These are phyloP conservation scores for Oxyteleia sp. DNA, from an alignment of 2,888 invertebrate species.

Conservation along the genomic window DNA sequence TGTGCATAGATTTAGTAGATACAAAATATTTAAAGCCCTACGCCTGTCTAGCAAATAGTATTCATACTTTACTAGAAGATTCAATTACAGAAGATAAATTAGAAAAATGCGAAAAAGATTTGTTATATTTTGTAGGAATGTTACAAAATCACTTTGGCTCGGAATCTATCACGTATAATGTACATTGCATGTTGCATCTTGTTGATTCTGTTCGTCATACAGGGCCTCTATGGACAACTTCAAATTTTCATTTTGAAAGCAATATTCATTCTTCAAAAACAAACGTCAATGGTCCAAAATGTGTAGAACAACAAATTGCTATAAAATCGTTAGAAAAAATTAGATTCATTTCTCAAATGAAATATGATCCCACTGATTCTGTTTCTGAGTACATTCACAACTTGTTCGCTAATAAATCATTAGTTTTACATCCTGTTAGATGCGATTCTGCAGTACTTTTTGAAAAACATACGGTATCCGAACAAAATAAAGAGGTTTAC, in stretches of 20 bases:
- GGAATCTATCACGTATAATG: constrained; percentile 28
- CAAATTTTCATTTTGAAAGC: constrained; percentile 58
- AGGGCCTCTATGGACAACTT: constrained; percentile 22
- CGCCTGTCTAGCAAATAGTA: constrained; percentile 7
- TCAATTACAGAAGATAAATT: neutral
- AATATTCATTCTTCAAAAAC: constrained; percentile 27
- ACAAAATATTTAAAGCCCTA: constrained; percentile 9
- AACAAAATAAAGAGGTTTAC: constrained; percentile 22
- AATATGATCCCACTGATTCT: neutral
- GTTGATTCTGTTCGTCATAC: constrained; percentile 28
- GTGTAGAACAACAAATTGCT: constrained; percentile 49
- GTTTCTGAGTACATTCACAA: neutral
- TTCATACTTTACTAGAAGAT: constrained; percentile 3
- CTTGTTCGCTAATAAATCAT: constrained; percentile 29
- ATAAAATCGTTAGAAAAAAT: constrained; percentile 33
- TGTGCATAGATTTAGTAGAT: neutral
- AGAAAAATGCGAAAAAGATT: neutral
- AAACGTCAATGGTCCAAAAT: constrained; percentile 36
- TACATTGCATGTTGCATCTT: constrained; percentile 35
- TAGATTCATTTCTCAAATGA: neutral
- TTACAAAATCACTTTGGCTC: constrained; percentile 28
- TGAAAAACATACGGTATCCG: neutral
- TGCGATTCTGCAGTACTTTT: constrained; percentile 12
- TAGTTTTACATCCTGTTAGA: neutral
- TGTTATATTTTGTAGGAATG: constrained; percentile 21